These are phyloP conservation scores for Drosophila seclusa DNA, from an alignment of 2,888 invertebrate genomes.

Conservation along the genomic window DNA sequence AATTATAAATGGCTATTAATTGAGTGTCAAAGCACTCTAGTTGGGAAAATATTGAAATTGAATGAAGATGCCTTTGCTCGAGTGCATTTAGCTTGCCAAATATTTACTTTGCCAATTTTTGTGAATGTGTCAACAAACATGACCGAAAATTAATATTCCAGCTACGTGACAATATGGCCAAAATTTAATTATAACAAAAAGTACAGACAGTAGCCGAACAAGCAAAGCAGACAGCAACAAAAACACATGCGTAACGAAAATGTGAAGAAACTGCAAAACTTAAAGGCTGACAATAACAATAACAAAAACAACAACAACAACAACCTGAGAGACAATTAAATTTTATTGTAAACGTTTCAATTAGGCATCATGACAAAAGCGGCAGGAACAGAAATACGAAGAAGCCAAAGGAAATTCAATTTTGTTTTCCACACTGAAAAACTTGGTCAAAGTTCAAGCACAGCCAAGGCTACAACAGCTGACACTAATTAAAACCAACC, in stretches of 20 bases:
- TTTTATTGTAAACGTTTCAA: conserved; percentile 70
- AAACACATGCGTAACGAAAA: conserved; percentile 11
- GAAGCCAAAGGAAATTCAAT: conserved; percentile 30
- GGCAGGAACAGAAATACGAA: conserved; percentile 16
- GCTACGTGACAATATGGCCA: conserved; percentile 32
- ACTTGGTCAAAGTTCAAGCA: conserved; percentile 63
- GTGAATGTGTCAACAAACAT: conserved; percentile 28
- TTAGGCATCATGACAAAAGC: conserved; percentile 58
- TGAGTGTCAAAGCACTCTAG: conserved; percentile 30
- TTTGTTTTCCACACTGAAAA: conserved; percentile 38
- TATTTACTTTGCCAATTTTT: conserved; percentile 42
- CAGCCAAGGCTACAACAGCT: conserved; percentile 57
- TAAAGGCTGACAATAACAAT: conserved; percentile 3
- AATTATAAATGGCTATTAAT: conserved; percentile 50
- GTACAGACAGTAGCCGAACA: background rate
- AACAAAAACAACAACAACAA: conserved; percentile 2
- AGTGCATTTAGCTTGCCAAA: conserved; percentile 51
- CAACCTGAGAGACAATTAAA: conserved; percentile 56
- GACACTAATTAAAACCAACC: conserved; percentile 71
- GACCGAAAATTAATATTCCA: conserved; percentile 3
- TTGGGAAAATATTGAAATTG: conserved; percentile 16
- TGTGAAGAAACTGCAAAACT: conserved; percentile 21
- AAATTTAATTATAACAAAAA: conserved; percentile 28
- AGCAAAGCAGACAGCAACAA: background rate
- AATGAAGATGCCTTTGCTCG: conserved; percentile 10